Base-by-base conservation (phyloP, 2,888 invertebrate genomes). In the Leucozona laternaria region DNA sequence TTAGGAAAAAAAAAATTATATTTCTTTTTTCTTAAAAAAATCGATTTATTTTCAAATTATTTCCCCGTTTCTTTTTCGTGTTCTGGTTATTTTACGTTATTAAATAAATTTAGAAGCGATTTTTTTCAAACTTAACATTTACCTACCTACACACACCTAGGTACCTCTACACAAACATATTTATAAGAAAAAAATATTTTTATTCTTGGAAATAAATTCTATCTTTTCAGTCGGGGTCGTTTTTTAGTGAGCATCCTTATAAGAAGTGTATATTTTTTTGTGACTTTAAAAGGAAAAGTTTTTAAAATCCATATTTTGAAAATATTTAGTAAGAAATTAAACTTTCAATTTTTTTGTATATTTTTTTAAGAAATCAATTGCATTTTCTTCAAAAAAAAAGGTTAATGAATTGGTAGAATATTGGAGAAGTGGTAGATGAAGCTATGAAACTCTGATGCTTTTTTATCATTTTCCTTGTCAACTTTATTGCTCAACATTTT, bases 41-140 rank as follows among this genome's bases (percentile, higher is more conserved):
- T 86, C 86, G 86, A 86, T 86, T 86, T 86, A 82, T 79, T 86
- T 86, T 82, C 75, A 86, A 88, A 85, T 88, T 85, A 88, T 88
- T 88, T 88, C 10, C 72, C 25, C 78, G 64, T 72, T 85, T 80
- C 40, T n/a, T n/a, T n/a, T 60, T 37, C 17, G 20, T 66, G 70
- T 75, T 48, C 20, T 48, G 48, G 48, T 66, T 66, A 48, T 66
- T 64, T 68, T 68, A 53, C 48, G 71, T 85, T 88, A 86, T 79
- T 80, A 77, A 72, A 88, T 85, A 78, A 80, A 80, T 85, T 80
- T 85, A 68, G 68, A 80, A 88, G 60, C 75, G 75, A 73, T 78
- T 89, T 77, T 72, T 64, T 55, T 62, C 53, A 48, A n/a, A 68
- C 57, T 22, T 43, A 72, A 77, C 71, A 62, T 84, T 0, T 6